A percentile compares a stretch with the other conserved stretches of the same genome.
Evolutionary conservation across 2,888 invertebrate species (phyloP).

Genomic region (Itoplectis maculator): DNA sequence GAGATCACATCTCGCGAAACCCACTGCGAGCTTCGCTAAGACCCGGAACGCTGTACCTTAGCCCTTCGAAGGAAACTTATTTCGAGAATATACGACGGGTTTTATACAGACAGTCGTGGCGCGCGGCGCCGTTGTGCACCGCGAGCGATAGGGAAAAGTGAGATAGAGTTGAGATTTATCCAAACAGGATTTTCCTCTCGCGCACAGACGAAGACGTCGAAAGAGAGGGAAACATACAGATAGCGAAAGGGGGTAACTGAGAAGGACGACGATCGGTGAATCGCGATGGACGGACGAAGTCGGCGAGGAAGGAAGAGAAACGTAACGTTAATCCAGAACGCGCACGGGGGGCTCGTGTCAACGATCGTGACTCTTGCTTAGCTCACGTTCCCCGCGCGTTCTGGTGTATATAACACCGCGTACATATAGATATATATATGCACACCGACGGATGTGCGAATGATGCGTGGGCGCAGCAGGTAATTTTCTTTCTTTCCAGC

Average conservation of each 20-base stretch:
- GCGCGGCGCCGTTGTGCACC: neutral
- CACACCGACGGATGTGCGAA: conserved; percentile 4
- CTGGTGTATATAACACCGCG: neutral
- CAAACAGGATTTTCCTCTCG: conserved; percentile 31
- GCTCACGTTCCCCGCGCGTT: conserved; percentile 34
- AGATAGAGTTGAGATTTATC: conserved; percentile 42
- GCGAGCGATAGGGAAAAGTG: conserved; percentile 1
- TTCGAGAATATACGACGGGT: conserved; percentile 44
- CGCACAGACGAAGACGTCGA: neutral
- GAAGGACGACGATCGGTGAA: conserved; percentile 31
- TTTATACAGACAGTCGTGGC: conserved; percentile 30
- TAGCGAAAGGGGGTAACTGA: conserved; percentile 12
- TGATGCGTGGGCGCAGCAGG: conserved; percentile 23
- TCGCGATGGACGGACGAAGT: conserved; percentile 4
- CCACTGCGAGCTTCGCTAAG: conserved; percentile 27
- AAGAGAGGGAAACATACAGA: neutral
- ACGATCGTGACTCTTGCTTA: conserved; percentile 38
- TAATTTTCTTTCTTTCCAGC: conserved; percentile 48
- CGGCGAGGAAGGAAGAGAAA: conserved; percentile 19
- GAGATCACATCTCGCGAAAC: conserved; percentile 32
- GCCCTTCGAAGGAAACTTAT: conserved; percentile 46
- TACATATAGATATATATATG: neutral
- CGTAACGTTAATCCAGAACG: conserved; percentile 57
- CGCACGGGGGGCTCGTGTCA: conserved; percentile 38
- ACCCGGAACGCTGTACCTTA: conserved; percentile 24